These are phyloP conservation scores for Liparis tanakae DNA, from an alignment of 2,797 vertebrate genomes.

Conservation along the genomic window DNA sequence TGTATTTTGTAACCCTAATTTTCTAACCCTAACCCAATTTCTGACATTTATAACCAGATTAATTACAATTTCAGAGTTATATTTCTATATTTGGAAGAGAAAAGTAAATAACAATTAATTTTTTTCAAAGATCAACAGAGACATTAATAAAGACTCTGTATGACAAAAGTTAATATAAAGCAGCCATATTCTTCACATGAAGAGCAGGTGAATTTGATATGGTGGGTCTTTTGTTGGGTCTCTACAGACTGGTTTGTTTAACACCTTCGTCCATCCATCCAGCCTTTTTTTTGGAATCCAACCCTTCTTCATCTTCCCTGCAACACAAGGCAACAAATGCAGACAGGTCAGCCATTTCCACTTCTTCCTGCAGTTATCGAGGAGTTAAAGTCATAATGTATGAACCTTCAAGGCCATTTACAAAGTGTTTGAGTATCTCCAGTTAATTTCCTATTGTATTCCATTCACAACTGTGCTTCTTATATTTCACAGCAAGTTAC, in stretches of 20 bases:
- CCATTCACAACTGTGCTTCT: neutral
- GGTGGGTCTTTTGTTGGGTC: neutral
- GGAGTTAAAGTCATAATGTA: neutral
- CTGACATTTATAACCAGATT: neutral
- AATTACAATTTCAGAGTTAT: neutral
- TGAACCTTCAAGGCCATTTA: neutral
- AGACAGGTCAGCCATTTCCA: conserved; percentile 2
- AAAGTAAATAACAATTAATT: neutral
- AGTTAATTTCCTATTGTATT: neutral
- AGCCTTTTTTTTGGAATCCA: conserved; percentile 33
- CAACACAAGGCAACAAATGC: conserved; percentile 33
- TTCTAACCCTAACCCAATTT: too few species aligned
- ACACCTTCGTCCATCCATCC: neutral
- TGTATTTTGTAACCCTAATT: too few species aligned
- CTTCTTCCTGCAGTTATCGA: neutral
- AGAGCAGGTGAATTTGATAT: neutral
- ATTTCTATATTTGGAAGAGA: conserved; percentile 8
- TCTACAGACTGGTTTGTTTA: conserved; percentile 63
- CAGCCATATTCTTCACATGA: neutral
- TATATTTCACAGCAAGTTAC: neutral
- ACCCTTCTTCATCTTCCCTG: conserved; percentile 47
- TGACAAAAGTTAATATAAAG: neutral
- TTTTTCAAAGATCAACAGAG: neutral
- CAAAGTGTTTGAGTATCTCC: neutral
- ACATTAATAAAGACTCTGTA: neutral